These are phyloP conservation scores for Lagorchestes hirsutus DNA, from an alignment of 2,797 vertebrate genomes.

Conservation along the genomic window DNA sequence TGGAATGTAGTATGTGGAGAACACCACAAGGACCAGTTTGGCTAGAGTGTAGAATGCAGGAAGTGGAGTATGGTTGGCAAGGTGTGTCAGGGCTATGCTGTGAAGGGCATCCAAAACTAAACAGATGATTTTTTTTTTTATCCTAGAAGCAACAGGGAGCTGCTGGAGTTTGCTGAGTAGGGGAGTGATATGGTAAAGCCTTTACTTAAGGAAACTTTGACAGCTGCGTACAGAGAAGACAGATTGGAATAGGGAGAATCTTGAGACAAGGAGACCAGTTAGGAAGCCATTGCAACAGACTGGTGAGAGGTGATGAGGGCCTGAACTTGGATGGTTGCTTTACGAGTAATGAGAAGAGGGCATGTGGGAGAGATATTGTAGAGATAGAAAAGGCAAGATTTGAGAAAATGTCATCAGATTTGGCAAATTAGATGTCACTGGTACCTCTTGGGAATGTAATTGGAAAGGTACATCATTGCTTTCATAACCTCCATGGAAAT, in stretches of 20 bases:
- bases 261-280: background rate
- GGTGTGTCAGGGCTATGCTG: background rate
- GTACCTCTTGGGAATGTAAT: background rate
- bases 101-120: background rate
- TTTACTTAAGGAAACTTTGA: background rate
- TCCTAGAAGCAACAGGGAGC: background rate
- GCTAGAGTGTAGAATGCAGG: background rate
- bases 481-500: background rate
- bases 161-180: background rate
- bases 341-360: background rate
- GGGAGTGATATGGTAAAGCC: background rate
- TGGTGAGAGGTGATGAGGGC: background rate
- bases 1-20: background rate
- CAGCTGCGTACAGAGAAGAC: background rate
- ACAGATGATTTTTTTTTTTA: background rate
- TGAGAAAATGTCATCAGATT: background rate
- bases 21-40: background rate
- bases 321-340: background rate
- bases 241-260: background rate
- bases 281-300: background rate
- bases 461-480: background rate
- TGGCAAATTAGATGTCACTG: background rate
- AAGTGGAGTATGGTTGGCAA: background rate
- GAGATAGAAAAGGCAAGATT: background rate
- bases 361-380: background rate